Evolutionary conservation across 2,797 vertebrate species (phyloP), one percentile per base, ranked within the genome.

Genomic region (Clarias laeviceps): DNA sequence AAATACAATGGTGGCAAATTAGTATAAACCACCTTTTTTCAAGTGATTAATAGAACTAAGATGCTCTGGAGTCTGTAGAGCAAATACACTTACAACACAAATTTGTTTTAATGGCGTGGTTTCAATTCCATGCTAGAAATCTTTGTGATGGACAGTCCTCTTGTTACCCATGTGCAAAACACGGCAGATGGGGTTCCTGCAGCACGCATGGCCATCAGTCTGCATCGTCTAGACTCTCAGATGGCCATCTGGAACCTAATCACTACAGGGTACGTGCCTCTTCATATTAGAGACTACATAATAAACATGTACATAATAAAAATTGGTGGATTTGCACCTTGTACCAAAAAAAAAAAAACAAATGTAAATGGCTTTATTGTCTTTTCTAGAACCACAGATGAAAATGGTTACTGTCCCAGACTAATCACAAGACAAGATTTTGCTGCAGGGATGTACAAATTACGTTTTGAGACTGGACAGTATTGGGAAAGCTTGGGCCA

Each of bases 401-500:
- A 40, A 0, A 96, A 97, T 0, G 97, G 97, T 56, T 94, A 95
- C 88, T 97, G 96, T 85, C 87, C 87, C 0, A 94, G 90, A 22
- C 92, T 96, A 66, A 89, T 96, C 89, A 87, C 88, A 0, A 83
- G 56, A 0, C 91, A 91, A 8, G 90, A 88, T 17, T 94, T 97
- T 86, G 88, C 79, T 29, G 87, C 93, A 0, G 97, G 97, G 72
- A 96, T 93, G 91, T 99, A 98, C 92, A 98, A 97, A 88, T 91
- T 98, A 86, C 95, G 73, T 65, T 98, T 98, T 61, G 96, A 97
- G 90, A 97, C 97, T 0, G 93, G 94, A 0, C 88, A 92, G 0
- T 99, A 97, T 89, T 98, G 97, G 97, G 91, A 94, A 85, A 80
- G 82, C 14, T 92, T 92, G 84, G 95, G 95, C 0, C 92, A 95